Conservation (phyloP, 2,113 vertebrate genomes). For the Podarcis cretensis region DNA sequence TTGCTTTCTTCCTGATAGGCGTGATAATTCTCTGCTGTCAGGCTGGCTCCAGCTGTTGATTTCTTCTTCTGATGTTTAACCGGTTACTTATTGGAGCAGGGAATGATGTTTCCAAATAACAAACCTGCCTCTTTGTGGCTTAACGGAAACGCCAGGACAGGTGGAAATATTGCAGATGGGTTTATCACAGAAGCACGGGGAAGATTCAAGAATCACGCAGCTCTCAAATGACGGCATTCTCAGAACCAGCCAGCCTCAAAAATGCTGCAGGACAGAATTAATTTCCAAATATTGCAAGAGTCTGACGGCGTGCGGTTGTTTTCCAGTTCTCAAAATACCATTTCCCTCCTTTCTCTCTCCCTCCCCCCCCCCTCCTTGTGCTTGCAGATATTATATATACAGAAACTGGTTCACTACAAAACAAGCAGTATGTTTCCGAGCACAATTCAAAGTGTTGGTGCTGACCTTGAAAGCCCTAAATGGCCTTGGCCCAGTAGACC, state of each 20-base stretch:
- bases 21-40: neutral
- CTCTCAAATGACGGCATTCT: neutral
- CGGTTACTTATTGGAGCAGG: neutral
- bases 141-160: accelerated
- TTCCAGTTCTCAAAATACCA: neutral
- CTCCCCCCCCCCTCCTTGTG: neutral
- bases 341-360: no score
- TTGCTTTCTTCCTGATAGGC: accelerated
- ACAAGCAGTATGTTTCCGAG: neutral
- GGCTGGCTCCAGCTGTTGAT: neutral
- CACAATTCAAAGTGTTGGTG: no score
- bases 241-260: neutral
- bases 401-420: neutral
- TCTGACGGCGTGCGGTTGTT: neutral
- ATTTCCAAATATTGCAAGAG: neutral
- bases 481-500: no score
- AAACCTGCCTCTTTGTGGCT: neutral
- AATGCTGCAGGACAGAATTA: neutral
- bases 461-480: no score
- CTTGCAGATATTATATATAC: neutral
- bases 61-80: constrained; percentile 32
- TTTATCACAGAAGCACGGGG: neutral
- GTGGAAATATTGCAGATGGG: neutral
- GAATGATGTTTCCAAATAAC: neutral
- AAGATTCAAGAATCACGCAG: neutral